Percentiles rank a stretch among this genome's conserved stretches.
phyloP scores from a whole-genome alignment of 2,888 invertebrate species.

The Aphrophora alni region DNA sequence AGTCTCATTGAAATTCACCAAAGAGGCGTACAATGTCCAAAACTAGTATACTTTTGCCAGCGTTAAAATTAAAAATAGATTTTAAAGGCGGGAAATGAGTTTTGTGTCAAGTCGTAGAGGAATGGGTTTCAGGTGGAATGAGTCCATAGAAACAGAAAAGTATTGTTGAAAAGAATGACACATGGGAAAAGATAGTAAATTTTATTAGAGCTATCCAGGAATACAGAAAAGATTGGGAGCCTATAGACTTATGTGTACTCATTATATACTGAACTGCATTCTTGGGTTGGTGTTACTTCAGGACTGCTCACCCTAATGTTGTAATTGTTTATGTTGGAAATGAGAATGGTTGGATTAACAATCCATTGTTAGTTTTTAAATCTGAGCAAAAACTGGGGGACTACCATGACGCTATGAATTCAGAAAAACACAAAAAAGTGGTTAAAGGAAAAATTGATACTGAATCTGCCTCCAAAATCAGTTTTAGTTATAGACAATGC shows the following conservation, averaged over 20 bases:
- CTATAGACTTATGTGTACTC: neutral
- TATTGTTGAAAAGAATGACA: too few species aligned
- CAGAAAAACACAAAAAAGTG: too few species aligned
- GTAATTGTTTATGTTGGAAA: slow-evolving; percentile 9
- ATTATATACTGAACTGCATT: too few species aligned
- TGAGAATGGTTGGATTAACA: neutral
- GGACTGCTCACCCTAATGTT: neutral
- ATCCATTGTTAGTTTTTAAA: slow-evolving; percentile 12
- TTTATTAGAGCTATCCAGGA: neutral
- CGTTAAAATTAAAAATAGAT: too few species aligned
- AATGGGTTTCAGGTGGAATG: too few species aligned
- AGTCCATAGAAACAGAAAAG: too few species aligned
- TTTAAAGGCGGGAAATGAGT: too few species aligned
- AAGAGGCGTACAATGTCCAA: too few species aligned
- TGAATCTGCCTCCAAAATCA: neutral
- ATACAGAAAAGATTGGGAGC: neutral
- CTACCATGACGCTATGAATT: slow-evolving; percentile 9
- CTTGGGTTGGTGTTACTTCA: neutral
- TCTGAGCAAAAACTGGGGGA: neutral
- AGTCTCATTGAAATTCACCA: too few species aligned
- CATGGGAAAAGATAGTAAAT: too few species aligned
- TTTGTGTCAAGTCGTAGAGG: too few species aligned
- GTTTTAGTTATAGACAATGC: slow-evolving; percentile 14
- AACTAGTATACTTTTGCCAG: too few species aligned
- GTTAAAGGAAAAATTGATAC: slow-evolving; percentile 7